Base-by-base conservation (phyloP, 2,888 invertebrate species). In the Hybos culiciformis region DNA sequence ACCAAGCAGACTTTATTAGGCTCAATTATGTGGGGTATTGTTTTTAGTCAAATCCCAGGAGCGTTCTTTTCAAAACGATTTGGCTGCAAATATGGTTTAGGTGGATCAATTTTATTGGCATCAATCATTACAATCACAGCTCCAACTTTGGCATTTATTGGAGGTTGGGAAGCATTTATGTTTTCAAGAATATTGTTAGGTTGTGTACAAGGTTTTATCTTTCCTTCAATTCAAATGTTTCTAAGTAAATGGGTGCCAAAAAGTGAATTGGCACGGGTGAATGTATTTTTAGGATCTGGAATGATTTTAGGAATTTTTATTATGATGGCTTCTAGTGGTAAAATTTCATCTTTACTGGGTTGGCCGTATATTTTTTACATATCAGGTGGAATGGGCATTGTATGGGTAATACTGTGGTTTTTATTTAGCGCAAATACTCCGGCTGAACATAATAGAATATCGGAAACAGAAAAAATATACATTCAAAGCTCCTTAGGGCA, bases 1-100 rank as follows among this genome's bases (percentile, higher is more conserved):
- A 68, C 73, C 23, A 71, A 72, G 42, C 67, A 73, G 0, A 62
- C 74, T 42, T 71, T 83, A 19, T 62, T 83, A 4, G 82, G 82
- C 2, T 79, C 83, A 0, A 84, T 84, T 63, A 83, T 82, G 59
- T 81, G 82, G 81, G 84, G 84, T 2, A 84, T 85, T 57, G 70
- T 81, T 5, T 47, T 80, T 15, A 71, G 72, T 47, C 68, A 73
- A 53, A 63, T 80, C 17, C 75, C 78, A 0, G 76, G 77, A 0
- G 83, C 83, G 0, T 75, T 78, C 53, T 59, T 90, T 18, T 81
- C 81, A 0, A 78, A 80, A 44, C 69, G 70, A 9, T 76, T 77
- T 56, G 85, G 87, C 1, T 78, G 81, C 0, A 75, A 78, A 42
- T 67, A 70, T 20, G 64, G 84, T 2, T 64, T 78, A 38, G 63